A percentile compares a stretch with the other conserved stretches of the same genome.
phyloP scores from a whole-genome alignment of 2,888 invertebrate species.

The Sphinx pinastri region DNA sequence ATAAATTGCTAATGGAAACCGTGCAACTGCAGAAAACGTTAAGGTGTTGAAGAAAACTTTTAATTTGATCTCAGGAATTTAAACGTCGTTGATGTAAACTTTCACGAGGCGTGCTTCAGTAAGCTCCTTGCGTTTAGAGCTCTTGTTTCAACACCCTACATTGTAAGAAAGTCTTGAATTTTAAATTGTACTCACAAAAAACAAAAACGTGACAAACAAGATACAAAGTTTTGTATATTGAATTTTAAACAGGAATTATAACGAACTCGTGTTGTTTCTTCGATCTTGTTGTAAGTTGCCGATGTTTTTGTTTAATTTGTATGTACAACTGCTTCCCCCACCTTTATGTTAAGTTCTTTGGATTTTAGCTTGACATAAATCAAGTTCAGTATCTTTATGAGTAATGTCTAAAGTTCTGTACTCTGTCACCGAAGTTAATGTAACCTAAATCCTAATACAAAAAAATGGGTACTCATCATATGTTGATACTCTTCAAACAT shows the following conservation, averaged over 20 bases:
- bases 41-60: constrained; percentile 46
- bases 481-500: no score
- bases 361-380: not conserved
- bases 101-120: constrained; percentile 48
- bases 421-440: no score
- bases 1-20: constrained; percentile 29
- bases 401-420: no score
- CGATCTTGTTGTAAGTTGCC: constrained; percentile 5
- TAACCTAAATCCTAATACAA: no score
- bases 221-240: constrained; percentile 34
- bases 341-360: not conserved
- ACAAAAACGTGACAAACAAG: constrained; percentile 27
- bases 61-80: constrained; percentile 53
- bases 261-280: constrained; percentile 33
- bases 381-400: not conserved
- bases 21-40: constrained; percentile 35
- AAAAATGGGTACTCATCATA: no score
- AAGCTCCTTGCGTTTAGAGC: constrained; percentile 45
- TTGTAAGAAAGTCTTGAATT: constrained; percentile 33
- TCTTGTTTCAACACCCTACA: constrained; percentile 38
- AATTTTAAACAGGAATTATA: constrained; percentile 54
- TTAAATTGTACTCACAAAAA: constrained; percentile 23
- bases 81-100: constrained; percentile 49
- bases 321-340: not conserved
- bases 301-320: not conserved